Evolutionary conservation across 1,140 invertebrate genomes (phyloP).

Genomic region (Conopomorpha cramerella): DNA sequence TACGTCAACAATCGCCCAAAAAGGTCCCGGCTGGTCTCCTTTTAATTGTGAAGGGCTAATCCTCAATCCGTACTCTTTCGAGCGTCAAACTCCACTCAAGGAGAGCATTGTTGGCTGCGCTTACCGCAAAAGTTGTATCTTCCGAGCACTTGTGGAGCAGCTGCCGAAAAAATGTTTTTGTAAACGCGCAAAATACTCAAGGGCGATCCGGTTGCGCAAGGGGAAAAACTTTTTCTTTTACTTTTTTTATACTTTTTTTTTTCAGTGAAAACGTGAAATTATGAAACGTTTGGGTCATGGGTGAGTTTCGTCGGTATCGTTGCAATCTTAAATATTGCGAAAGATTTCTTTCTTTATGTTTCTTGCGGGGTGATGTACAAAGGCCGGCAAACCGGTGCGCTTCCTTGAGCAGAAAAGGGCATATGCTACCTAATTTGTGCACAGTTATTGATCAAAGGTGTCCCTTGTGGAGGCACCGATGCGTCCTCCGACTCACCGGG

Average conservation of each 20-base stretch:
- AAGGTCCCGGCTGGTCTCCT: constrained; percentile 23
- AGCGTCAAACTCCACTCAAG: constrained; percentile 45
- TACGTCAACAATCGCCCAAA: constrained; percentile 22
- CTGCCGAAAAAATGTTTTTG: background rate
- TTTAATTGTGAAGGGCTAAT: constrained; percentile 47
- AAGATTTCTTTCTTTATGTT: no score
- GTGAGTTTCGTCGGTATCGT: no score
- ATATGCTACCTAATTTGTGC: constrained; percentile 54
- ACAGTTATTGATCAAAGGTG: constrained; percentile 59
- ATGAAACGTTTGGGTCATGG: no score
- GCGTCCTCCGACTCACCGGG: constrained; percentile 22
- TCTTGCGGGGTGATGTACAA: no score
- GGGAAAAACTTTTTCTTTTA: no score
- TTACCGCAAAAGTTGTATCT: no score
- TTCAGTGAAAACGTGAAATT: no score
- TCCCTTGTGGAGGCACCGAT: constrained; percentile 49
- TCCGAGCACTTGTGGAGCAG: no score
- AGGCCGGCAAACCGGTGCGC: constrained; percentile 34
- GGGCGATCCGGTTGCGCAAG: no score
- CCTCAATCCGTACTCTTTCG: constrained; percentile 27
- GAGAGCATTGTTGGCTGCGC: constrained; percentile 25
- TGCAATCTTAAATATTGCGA: no score
- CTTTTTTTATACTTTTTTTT: no score
- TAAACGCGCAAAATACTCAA: no score
- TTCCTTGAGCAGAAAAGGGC: constrained; percentile 45